A percentile compares a stretch with the other conserved stretches of the same genome.
Evolutionary conservation across 2,797 vertebrate species (phyloP).

Genomic region (Muscicapa striata): DNA sequence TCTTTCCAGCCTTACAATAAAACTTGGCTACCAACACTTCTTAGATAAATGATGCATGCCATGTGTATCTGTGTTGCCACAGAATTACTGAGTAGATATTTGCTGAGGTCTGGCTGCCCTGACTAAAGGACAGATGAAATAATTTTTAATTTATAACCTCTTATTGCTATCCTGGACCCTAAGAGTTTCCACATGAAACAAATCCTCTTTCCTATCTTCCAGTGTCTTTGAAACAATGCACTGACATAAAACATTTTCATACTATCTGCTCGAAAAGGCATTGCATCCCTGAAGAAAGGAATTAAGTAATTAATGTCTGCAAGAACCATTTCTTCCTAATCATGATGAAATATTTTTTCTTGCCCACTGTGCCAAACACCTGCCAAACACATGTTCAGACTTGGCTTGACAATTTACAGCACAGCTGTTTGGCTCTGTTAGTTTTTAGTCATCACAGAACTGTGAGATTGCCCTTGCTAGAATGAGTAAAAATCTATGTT

Average conservation of each 20-base stretch:
- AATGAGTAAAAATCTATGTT: not conserved
- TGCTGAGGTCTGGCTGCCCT: not conserved
- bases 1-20: not conserved
- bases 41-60: not conserved
- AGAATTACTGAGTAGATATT: not conserved
- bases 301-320: not conserved
- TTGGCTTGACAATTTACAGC: not conserved
- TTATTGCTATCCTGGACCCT: not conserved
- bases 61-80: not conserved
- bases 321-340: not conserved
- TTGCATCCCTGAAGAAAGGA: not conserved
- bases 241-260: not conserved
- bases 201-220: not conserved
- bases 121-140: not conserved
- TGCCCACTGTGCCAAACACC: not conserved
- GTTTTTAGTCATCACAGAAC: not conserved
- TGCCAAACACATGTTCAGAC: conserved; percentile 4
- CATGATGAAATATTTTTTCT: not conserved
- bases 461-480: not conserved
- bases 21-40: not conserved
- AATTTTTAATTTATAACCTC: not conserved
- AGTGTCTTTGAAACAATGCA: not conserved
- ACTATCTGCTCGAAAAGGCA: not conserved
- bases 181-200: not conserved
- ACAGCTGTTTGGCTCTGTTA: not conserved